Percentiles rank a stretch among this genome's conserved stretches.
Evolutionary conservation across 2,888 invertebrate species (phyloP).

Genomic region (Gandaritis pyraliata): DNA sequence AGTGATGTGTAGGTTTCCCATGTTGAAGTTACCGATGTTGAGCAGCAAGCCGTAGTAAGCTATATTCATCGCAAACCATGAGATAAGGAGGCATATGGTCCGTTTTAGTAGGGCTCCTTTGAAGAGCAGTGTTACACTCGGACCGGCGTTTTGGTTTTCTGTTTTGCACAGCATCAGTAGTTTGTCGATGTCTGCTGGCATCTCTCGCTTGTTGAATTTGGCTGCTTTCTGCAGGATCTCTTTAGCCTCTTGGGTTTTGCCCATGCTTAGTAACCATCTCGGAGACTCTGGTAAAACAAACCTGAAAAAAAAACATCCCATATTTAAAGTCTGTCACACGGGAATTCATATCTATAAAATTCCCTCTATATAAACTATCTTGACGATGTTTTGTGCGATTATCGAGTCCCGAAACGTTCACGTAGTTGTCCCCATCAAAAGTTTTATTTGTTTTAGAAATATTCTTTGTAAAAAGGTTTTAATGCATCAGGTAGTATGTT

Average conservation of each 20-base stretch:
- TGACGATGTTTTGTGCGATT: too few species aligned
- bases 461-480: slow-evolving; percentile 1
- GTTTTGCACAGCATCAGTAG: slow-evolving; percentile 82
- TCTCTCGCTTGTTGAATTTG: slow-evolving; percentile 85
- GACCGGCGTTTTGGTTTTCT: slow-evolving; percentile 72
- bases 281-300: slow-evolving; percentile 92
- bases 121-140: slow-evolving; percentile 87
- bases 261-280: slow-evolving; percentile 90
- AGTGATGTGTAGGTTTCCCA: slow-evolving; percentile 90
- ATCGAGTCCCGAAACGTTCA: too few species aligned
- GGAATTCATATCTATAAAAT: too few species aligned
- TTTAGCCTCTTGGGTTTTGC: slow-evolving; percentile 88
- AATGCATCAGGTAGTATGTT: too few species aligned
- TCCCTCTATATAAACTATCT: too few species aligned
- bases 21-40: slow-evolving; percentile 89
- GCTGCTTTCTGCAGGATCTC: slow-evolving; percentile 87
- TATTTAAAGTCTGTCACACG: not conserved
- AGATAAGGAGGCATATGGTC: slow-evolving; percentile 88
- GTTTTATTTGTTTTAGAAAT: too few species aligned
- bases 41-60: slow-evolving; percentile 91
- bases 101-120: slow-evolving; percentile 87
- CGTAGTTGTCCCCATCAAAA: too few species aligned
- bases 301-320: slow-evolving; percentile 73
- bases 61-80: slow-evolving; percentile 91
- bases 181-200: slow-evolving; percentile 89